phyloP scores from a whole-genome alignment of 2,888 invertebrate genomes.

The Cephus spinipes region DNA sequence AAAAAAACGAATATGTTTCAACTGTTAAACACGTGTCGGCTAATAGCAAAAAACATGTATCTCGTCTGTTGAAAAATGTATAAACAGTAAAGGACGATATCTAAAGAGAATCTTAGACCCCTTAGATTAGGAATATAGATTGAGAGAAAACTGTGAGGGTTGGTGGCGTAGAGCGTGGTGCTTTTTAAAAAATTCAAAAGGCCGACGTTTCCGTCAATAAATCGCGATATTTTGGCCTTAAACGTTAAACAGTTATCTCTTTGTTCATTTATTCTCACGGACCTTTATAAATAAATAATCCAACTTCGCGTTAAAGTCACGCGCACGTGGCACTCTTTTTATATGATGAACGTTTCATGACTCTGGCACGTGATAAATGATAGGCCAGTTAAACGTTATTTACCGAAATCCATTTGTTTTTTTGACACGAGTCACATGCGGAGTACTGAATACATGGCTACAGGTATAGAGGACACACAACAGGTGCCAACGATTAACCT shows the following conservation, averaged over 20 bases:
- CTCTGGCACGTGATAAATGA: not conserved
- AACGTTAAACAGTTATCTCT: not conserved
- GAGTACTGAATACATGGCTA: not conserved
- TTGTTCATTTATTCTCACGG: not conserved
- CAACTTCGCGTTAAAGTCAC: not conserved
- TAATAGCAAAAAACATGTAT: not conserved
- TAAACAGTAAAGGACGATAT: not conserved
- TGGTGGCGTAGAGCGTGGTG: not conserved
- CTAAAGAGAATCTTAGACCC: not conserved
- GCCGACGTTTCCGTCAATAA: not conserved
- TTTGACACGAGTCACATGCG: not conserved
- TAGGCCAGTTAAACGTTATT: not conserved
- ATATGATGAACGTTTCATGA: not conserved
- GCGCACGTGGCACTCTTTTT: not conserved
- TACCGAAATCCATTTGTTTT: not conserved
- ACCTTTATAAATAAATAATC: not conserved
- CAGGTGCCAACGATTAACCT: not conserved
- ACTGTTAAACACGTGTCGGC: not conserved
- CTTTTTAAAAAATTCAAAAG: not conserved
- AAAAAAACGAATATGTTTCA: not conserved
- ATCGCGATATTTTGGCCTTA: not conserved
- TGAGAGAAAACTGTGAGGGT: not conserved
- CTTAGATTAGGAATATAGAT: not conserved
- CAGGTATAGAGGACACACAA: not conserved
- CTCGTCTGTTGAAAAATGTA: not conserved